These are phyloP conservation scores for Drosophila meridiana DNA, from an alignment of 2,888 invertebrate species.

Conservation along the genomic window DNA sequence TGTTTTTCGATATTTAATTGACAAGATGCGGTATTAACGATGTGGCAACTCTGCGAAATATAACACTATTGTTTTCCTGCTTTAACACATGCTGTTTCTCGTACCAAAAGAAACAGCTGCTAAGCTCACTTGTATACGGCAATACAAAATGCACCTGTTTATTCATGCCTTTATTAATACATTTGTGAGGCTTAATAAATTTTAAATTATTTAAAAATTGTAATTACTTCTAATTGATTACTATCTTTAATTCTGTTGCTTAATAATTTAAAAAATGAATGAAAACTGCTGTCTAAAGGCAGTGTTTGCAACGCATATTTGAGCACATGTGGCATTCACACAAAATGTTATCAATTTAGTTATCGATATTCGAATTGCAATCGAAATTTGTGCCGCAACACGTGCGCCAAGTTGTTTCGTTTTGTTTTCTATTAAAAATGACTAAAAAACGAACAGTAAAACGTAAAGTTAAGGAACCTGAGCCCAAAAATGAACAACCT, in stretches of 20 bases:
- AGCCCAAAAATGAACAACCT: conserved; percentile 44
- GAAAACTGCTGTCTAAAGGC: not conserved
- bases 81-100: conserved; percentile 4
- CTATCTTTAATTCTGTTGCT: not conserved
- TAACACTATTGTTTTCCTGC: not conserved
- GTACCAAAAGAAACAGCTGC: not conserved
- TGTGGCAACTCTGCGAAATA: conserved; percentile 21
- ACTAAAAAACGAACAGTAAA: conserved; percentile 60
- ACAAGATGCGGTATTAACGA: conserved; percentile 5
- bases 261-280: not conserved
- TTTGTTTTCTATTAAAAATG: conserved; percentile 70
- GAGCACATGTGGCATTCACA: conserved; percentile 28
- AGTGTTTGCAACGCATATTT: not conserved
- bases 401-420: conserved; percentile 64
- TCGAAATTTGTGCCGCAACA: conserved; percentile 64
- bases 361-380: conserved; percentile 32
- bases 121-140: conserved; percentile 1
- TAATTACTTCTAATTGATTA: not conserved
- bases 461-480: conserved; percentile 61
- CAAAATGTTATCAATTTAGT: conserved; percentile 9
- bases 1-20: conserved; percentile 18
- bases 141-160: not conserved
- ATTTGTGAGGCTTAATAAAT: not conserved
- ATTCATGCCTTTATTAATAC: not conserved
- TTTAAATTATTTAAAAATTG: not conserved